Evolutionary conservation across 2,888 invertebrate genomes (phyloP).

Genomic region (Ferdinandea cuprea): DNA sequence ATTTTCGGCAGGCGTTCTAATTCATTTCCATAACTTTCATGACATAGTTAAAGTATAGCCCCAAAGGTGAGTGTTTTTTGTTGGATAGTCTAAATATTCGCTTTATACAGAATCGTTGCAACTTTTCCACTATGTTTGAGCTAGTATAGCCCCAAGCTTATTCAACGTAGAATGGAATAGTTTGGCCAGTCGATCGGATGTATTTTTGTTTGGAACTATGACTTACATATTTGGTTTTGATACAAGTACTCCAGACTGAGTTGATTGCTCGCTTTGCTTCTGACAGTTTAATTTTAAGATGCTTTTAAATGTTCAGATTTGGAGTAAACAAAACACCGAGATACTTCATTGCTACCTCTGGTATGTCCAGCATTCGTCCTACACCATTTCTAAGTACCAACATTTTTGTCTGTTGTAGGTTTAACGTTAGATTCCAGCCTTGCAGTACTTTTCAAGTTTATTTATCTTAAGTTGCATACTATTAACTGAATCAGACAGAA

Average conservation of each 20-base stretch:
- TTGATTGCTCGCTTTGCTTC: too few relatives aligned
- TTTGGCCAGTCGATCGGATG: constrained; percentile 1
- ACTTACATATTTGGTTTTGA: background rate
- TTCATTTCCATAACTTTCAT: too few relatives aligned
- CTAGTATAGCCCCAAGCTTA: too few relatives aligned
- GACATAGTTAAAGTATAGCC: too few relatives aligned
- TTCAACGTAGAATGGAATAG: background rate
- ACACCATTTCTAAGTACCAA: background rate
- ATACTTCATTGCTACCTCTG: constrained; percentile 1
- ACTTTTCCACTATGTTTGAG: constrained; percentile 5
- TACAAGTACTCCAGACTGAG: too few relatives aligned
- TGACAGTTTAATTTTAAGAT: constrained; percentile 8
- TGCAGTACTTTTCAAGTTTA: background rate
- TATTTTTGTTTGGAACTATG: constrained; percentile 7
- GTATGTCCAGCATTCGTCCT: background rate
- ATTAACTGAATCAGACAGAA: background rate
- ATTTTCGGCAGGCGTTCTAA: too few relatives aligned
- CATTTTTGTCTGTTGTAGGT: too few relatives aligned
- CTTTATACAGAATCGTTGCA: background rate
- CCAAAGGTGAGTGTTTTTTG: too few relatives aligned
- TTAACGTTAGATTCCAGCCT: background rate
- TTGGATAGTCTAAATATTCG: too few relatives aligned
- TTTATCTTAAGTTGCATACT: background rate
- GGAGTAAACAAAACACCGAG: background rate
- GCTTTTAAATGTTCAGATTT: constrained; percentile 3